phyloP scores from a whole-genome alignment of 1,140 invertebrate species.

The Marisa cornuarietis region DNA sequence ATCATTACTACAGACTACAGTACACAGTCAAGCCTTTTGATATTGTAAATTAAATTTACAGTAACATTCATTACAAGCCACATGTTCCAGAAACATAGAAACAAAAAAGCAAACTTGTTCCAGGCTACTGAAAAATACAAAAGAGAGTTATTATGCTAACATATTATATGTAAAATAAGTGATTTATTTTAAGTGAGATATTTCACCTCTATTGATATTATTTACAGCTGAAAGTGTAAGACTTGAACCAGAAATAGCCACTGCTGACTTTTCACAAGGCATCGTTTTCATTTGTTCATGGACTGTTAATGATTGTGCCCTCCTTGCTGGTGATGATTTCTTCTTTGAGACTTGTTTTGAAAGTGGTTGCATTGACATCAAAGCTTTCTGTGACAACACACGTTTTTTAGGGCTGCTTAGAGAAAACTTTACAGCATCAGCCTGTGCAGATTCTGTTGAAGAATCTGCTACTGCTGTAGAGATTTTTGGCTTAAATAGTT shows the following conservation, averaged over 20 bases:
- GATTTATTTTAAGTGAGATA: neutral
- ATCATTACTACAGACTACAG: too few species aligned
- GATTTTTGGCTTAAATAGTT: slow-evolving; percentile 6
- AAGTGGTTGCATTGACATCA: slow-evolving; percentile 16
- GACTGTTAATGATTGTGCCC: neutral
- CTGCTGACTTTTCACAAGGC: neutral
- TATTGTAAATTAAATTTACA: too few species aligned
- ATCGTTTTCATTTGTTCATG: neutral
- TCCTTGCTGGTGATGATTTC: neutral
- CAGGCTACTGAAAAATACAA: too few species aligned
- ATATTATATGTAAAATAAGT: neutral
- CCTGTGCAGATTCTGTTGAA: neutral
- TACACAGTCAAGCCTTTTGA: too few species aligned
- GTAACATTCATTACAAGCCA: too few species aligned
- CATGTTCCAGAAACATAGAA: too few species aligned
- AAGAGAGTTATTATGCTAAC: too few species aligned
- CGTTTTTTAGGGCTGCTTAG: slow-evolving; percentile 1
- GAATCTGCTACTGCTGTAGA: neutral
- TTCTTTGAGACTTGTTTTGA: neutral
- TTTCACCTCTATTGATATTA: neutral
- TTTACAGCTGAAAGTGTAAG: neutral
- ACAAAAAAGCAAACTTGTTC: too few species aligned
- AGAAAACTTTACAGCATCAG: neutral
- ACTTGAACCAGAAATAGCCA: neutral
- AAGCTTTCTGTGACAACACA: slow-evolving; percentile 15